Conservation (phyloP, 2,797 vertebrate species). For the Cygnus olor region DNA sequence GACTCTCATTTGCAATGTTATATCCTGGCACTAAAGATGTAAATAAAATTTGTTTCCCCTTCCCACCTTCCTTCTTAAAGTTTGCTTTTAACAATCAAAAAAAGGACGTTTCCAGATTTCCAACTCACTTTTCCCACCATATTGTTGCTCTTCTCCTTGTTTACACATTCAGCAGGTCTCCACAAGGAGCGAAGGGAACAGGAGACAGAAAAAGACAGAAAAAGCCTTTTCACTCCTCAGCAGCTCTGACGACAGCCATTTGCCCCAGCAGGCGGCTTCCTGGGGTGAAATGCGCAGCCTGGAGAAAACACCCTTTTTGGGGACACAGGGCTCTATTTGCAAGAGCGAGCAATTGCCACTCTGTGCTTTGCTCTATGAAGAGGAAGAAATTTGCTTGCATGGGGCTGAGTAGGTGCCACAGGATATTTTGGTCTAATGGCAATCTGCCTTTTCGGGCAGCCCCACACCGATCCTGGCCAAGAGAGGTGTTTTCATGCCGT, state of each 20-base stretch:
- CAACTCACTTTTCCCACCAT: not conserved
- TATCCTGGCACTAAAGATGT: not conserved
- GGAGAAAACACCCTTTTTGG: not conserved
- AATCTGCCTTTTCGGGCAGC: not conserved
- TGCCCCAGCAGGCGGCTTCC: not conserved
- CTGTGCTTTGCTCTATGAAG: not conserved
- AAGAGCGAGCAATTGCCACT: not conserved
- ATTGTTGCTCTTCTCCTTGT: not conserved
- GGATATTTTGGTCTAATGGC: rapidly evolving
- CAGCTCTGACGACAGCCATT: rapidly evolving
- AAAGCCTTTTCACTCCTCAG: not conserved
- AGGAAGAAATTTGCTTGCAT: not conserved
- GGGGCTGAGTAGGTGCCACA: not conserved
- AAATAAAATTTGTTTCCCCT: not conserved
- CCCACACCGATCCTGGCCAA: not conserved
- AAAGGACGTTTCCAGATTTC: not conserved
- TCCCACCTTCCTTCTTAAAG: not conserved
- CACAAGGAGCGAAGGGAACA: not conserved
- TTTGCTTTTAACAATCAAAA: not conserved
- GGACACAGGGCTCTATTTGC: not conserved
- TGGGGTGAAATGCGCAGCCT: no score
- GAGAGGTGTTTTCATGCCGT: not conserved
- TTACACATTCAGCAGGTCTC: not conserved
- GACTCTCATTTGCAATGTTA: not conserved
- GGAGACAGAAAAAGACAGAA: not conserved